These are phyloP conservation scores for Urocynchramus pylzowi DNA, from an alignment of 2,113 vertebrate genomes.

Conservation along the genomic window DNA sequence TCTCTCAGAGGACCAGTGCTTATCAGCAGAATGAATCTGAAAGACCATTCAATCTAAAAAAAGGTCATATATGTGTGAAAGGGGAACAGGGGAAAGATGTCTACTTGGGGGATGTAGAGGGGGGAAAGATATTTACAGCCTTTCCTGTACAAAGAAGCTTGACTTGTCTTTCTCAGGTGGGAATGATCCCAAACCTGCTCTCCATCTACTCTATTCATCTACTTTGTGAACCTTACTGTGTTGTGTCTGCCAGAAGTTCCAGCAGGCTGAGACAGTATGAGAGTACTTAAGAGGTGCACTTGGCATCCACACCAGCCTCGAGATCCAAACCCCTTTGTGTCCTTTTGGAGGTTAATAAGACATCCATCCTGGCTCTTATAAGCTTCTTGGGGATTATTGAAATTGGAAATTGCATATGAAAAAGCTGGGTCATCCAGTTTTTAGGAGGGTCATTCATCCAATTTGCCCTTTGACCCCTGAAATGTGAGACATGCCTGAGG, in stretches of 20 bases:
- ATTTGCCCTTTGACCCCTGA: slow-evolving; percentile 55
- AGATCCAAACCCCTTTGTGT: slow-evolving; percentile 28
- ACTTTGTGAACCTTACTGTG: neutral
- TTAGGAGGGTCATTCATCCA: slow-evolving; percentile 52
- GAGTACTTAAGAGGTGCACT: slow-evolving; percentile 11
- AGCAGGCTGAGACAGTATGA: neutral
- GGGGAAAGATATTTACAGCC: neutral
- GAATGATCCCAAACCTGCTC: neutral
- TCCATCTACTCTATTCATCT: neutral
- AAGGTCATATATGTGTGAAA: neutral
- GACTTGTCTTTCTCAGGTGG: neutral
- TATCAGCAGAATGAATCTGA: neutral
- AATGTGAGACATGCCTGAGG: slow-evolving; percentile 61
- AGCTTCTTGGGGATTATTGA: slow-evolving; percentile 50
- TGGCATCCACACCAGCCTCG: slow-evolving; percentile 36
- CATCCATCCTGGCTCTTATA: slow-evolving; percentile 30
- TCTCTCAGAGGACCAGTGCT: neutral
- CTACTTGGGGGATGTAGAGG: accelerated
- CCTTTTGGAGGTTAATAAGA: slow-evolving; percentile 59
- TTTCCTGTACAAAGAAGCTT: neutral
- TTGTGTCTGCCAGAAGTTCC: neutral
- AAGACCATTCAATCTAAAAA: neutral
- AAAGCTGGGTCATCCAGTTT: slow-evolving; percentile 58
- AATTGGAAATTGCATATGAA: slow-evolving; percentile 55
- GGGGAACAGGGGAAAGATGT: neutral